Conservation (phyloP, 1,140 invertebrate genomes). For the Mya arenaria region DNA sequence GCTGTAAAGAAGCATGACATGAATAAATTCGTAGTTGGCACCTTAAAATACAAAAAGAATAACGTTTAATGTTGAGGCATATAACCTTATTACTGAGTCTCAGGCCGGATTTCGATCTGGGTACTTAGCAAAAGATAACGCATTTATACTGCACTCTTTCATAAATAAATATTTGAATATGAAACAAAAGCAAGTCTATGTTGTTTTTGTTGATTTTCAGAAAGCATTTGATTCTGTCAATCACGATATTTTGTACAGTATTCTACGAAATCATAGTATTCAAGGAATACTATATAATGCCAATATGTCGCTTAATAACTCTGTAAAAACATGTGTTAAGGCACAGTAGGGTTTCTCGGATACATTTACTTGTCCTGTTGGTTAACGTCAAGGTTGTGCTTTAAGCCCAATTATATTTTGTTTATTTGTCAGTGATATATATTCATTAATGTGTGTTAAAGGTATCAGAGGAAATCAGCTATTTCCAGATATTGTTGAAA, state of each 20-base stretch:
- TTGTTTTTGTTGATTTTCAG: constrained; percentile 41
- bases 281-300: constrained; percentile 5
- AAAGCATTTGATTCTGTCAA: constrained; percentile 45
- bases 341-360: neutral
- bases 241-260: neutral
- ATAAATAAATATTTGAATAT: constrained; percentile 26
- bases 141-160: constrained; percentile 20
- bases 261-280: constrained; percentile 7
- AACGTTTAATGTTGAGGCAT: constrained; percentile 15
- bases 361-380: constrained; percentile 17
- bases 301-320: constrained; percentile 22
- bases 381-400: neutral
- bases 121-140: constrained; percentile 33
- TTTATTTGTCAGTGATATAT: constrained; percentile 39
- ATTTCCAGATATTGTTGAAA: neutral
- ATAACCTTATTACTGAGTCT: constrained; percentile 7
- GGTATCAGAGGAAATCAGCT: constrained; percentile 8
- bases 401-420: constrained; percentile 17
- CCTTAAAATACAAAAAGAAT: constrained; percentile 6
- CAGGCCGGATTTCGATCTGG: constrained; percentile 27
- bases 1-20: too few relatives aligned
- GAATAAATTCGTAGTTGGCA: too few relatives aligned
- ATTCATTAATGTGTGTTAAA: neutral
- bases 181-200: constrained; percentile 9
- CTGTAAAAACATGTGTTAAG: constrained; percentile 5